These are phyloP conservation scores for Hemistola chrysoprasaria DNA, from an alignment of 2,888 invertebrate species.

Conservation along the genomic window DNA sequence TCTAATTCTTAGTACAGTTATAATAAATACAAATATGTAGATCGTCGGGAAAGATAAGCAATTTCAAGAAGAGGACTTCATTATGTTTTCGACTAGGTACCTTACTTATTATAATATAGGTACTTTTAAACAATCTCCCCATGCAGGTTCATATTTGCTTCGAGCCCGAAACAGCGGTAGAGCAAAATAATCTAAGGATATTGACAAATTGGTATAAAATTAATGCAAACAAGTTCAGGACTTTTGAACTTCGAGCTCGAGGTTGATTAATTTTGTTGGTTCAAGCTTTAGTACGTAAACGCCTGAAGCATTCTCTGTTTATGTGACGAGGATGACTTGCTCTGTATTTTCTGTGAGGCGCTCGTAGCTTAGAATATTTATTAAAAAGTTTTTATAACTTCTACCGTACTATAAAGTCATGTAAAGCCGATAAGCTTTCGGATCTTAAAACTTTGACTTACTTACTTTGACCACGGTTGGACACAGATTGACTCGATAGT, in stretches of 20 bases:
- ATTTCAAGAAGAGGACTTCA: too few relatives aligned
- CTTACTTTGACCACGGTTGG: neutral
- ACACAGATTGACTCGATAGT: too few relatives aligned
- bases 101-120: too few relatives aligned
- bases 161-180: constrained; percentile 9
- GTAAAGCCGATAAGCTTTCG: too few relatives aligned
- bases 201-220: constrained; percentile 38
- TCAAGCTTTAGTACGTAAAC: constrained; percentile 2
- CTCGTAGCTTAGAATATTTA: neutral
- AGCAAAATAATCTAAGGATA: constrained; percentile 24
- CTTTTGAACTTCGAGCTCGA: constrained; percentile 24
- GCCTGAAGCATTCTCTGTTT: constrained; percentile 3
- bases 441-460: neutral
- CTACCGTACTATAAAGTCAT: too few relatives aligned
- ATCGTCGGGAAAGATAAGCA: too few relatives aligned
- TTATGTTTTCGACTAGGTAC: too few relatives aligned
- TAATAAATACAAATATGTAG: too few relatives aligned
- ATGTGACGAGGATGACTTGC: constrained; percentile 3
- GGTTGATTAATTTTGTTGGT: constrained; percentile 33
- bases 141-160: neutral
- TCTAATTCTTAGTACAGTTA: too few relatives aligned
- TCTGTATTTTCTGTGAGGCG: constrained; percentile 10
- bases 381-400: neutral
- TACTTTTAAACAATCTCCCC: too few relatives aligned
- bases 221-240: constrained; percentile 26